A percentile compares a stretch with the other conserved stretches of the same genome.
These are phyloP conservation scores for Neoascia interrupta DNA, from an alignment of 2,888 invertebrate genomes.

Conservation along the genomic window DNA sequence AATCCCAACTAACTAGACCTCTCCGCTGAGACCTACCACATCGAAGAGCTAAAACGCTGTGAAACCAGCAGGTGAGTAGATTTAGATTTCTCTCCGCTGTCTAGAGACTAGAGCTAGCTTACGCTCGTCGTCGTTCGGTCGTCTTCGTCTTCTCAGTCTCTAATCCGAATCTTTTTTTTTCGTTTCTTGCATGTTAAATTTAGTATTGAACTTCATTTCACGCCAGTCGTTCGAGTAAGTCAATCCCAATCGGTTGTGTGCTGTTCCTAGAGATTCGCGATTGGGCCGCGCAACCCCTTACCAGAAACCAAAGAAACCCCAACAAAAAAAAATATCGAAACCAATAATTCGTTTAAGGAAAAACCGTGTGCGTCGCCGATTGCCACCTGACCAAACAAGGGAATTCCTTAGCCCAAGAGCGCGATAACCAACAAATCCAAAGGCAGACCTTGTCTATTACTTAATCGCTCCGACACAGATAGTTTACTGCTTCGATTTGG, in stretches of 20 bases:
- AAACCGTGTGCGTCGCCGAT: conserved; percentile 9
- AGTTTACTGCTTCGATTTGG: conserved; percentile 33
- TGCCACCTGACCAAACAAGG: neutral
- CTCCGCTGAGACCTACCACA: conserved; percentile 14
- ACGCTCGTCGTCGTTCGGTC: neutral
- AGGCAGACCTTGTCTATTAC: conserved; percentile 45
- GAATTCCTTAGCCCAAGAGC: conserved; percentile 9
- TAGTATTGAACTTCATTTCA: conserved; percentile 63
- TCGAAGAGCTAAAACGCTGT: neutral
- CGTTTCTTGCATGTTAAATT: conserved; percentile 44
- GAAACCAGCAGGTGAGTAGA: conserved; percentile 55
- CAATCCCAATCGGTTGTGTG: conserved; percentile 39
- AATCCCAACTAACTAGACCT: conserved; percentile 28
- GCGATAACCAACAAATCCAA: conserved; percentile 47
- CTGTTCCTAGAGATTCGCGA: conserved; percentile 1
- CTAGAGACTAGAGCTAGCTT: no score
- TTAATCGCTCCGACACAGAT: conserved; percentile 60
- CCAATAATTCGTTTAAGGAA: neutral
- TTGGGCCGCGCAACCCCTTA: neutral
- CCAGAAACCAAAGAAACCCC: conserved; percentile 12
- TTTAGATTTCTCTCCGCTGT: conserved; percentile 9
- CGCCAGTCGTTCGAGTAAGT: conserved; percentile 55
- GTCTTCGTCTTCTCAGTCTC: conserved; percentile 5
- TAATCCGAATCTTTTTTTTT: conserved; percentile 52
- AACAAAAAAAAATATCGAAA: neutral